phyloP scores from a whole-genome alignment of 2,888 invertebrate genomes.

The Altica lythri region DNA sequence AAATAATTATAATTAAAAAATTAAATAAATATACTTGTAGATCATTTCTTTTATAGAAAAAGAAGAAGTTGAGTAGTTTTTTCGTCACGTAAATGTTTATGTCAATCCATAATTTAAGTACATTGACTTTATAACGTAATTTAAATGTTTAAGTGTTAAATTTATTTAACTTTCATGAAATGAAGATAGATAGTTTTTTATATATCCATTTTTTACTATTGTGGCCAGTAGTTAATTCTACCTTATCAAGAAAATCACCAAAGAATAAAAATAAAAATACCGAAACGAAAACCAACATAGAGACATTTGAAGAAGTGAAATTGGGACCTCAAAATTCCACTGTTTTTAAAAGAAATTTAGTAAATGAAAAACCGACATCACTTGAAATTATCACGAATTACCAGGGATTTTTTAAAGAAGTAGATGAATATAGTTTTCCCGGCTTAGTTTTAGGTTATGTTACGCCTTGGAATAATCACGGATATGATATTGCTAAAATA shows the following conservation, averaged over 20 bases:
- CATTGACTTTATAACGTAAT: too few species aligned
- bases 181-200: constrained; percentile 2
- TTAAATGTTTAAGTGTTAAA: too few species aligned
- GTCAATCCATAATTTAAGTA: too few species aligned
- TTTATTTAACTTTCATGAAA: too few species aligned
- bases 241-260: constrained; percentile 49
- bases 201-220: constrained; percentile 5
- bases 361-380: constrained; percentile 68
- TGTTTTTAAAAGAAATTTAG: constrained; percentile 73
- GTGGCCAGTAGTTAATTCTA: constrained; percentile 31
- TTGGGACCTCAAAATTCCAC: constrained; percentile 50
- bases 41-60: too few species aligned
- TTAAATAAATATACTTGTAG: too few species aligned
- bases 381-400: constrained; percentile 79
- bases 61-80: too few species aligned
- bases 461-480: constrained; percentile 97
- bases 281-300: neutral
- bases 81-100: too few species aligned
- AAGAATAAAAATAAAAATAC: constrained; percentile 42
- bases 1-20: too few species aligned
- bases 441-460: constrained; percentile 87
- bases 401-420: constrained; percentile 74
- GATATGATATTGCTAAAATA: constrained; percentile 88
- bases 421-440: constrained; percentile 67
- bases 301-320: constrained; percentile 26